Evolutionary conservation across 2,888 invertebrate genomes (phyloP).

Genomic region (Oscheius sp.): DNA sequence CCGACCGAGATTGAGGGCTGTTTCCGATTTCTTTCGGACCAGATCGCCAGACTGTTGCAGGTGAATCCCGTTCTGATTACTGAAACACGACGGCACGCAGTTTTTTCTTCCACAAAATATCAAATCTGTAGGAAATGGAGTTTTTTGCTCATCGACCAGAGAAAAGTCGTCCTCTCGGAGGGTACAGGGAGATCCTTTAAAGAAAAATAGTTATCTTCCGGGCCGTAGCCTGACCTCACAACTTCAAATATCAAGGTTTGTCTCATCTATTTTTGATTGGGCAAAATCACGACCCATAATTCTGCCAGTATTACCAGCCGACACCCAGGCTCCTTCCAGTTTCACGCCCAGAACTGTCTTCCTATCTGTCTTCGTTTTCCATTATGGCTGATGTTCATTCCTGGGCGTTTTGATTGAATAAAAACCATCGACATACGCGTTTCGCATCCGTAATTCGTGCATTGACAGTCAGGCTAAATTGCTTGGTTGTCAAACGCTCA

Average conservation of each 20-base stretch:
- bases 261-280: not conserved
- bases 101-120: no score
- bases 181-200: conserved; percentile 72
- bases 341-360: conserved; percentile 69
- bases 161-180: conserved; percentile 69
- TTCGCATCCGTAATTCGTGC: no score
- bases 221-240: conserved; percentile 72
- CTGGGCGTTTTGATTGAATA: conserved; percentile 41
- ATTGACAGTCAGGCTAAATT: no score
- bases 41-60: conserved; percentile 72
- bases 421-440: no score
- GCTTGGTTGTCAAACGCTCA: no score
- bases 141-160: conserved; percentile 71
- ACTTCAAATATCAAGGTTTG: conserved; percentile 71
- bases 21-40: conserved; percentile 68
- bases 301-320: conserved; percentile 74
- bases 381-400: conserved; percentile 67
- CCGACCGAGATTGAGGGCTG: conserved; percentile 59
- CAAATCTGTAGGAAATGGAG: conserved; percentile 67
- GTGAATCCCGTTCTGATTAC: conserved; percentile 64
- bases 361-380: conserved; percentile 62
- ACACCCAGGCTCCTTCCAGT: conserved; percentile 71
- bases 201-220: conserved; percentile 72
- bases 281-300: conserved; percentile 67
- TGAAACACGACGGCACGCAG: conserved; percentile 59